A percentile compares a stretch with the other conserved stretches of the same genome.
Evolutionary conservation across 2,797 vertebrate genomes (phyloP).

Genomic region (Rachycentron canadum): DNA sequence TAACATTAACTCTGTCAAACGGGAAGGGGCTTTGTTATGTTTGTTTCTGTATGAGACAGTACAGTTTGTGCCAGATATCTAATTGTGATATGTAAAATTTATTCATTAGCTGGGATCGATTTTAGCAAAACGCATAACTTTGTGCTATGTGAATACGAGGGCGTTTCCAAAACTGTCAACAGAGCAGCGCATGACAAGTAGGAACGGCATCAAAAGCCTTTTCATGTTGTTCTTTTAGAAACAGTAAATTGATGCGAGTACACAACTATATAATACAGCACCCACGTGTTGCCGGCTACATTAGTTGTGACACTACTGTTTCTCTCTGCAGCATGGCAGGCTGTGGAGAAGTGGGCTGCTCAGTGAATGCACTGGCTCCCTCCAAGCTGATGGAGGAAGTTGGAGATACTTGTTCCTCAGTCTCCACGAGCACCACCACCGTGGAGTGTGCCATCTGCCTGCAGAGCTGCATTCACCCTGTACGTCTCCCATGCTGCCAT

Average conservation of each 20-base stretch:
- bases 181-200: neutral
- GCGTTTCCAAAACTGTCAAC: constrained; percentile 48
- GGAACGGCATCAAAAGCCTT: neutral
- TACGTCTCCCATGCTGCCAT: constrained; percentile 95
- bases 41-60: neutral
- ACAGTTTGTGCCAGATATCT: neutral
- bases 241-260: neutral
- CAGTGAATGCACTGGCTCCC: constrained; percentile 87
- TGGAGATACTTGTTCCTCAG: constrained; percentile 53
- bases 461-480: constrained; percentile 95
- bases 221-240: neutral
- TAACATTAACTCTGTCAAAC: constrained; percentile 17
- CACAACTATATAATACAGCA: neutral
- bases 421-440: constrained; percentile 79
- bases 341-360: constrained; percentile 91
- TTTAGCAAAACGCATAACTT: neutral
- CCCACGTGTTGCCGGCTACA: neutral
- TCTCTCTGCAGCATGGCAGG: constrained; percentile 90
- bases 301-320: neutral
- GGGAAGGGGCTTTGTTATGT: neutral
- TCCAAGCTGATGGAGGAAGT: constrained; percentile 86
- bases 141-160: neutral
- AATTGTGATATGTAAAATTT: neutral
- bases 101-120: neutral
- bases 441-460: constrained; percentile 97